Evolutionary conservation across 92 coral and sea anemone genomes (phyloP), one percentile per base, ranked within the genome.

Genomic region (Epizoanthus fatuus): DNA sequence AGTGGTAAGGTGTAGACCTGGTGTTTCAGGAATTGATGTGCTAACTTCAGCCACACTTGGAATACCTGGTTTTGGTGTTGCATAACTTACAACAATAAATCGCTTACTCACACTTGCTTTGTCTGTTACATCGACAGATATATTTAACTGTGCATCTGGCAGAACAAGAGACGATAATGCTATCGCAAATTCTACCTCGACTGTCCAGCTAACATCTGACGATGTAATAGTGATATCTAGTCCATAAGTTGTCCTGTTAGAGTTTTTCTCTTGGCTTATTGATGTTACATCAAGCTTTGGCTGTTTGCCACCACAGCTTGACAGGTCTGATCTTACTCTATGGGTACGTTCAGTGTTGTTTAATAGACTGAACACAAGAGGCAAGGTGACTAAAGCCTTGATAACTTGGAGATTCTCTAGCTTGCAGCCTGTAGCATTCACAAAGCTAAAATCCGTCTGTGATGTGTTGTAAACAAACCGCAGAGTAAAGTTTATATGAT

Each of bases 171-270:
- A 77, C 0, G 86, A 90, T 3, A 97, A 92, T 56, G 63, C 59
- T 15, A 86, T 72, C 35, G 22, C 60, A 37, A 93, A 83, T 29
- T 86, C 53, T 15, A 91, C 60, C 22, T 81, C 64, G 20, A 85
- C 81, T 14, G 89, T 91, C 99, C 99, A 97, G 51, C 91, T 90
- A 42, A 93, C 86, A 90, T 95, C 86, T 9, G 91, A 89, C 10
- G 92, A 86, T 64, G 86, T 22, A 53, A 90, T 65, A 38, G 87
- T 58, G 39, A 94, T 42, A 17, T 57, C 32, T 5, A 80, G 44
- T 14, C n/a, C 53, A 77, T 77, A 59, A 12, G 85, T 52, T 44
- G 63, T 37, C 29, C 39, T 42, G 78, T 16, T 65, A 4, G 13
- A 69, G 67, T 10, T 42, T 44, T 65, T 60, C 7, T 16, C 5